phyloP scores from a whole-genome alignment of 2,797 vertebrate species.

The Rallus crepitans region DNA sequence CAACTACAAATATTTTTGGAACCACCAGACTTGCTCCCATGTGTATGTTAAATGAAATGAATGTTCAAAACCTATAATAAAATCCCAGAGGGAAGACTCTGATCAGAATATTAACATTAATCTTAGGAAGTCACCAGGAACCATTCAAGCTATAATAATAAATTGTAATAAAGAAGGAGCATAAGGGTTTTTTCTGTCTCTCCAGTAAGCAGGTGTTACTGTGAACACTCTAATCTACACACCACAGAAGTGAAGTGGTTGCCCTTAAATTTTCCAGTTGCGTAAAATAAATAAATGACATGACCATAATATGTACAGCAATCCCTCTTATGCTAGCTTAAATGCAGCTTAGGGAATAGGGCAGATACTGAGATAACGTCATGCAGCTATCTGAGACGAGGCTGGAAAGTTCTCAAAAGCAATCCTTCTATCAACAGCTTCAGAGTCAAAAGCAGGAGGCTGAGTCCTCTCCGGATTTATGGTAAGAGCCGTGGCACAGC shows the following conservation, averaged over 20 bases:
- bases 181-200: constrained; percentile 29
- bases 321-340: background rate
- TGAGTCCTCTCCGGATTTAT: background rate
- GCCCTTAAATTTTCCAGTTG: constrained; percentile 54
- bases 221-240: constrained; percentile 6
- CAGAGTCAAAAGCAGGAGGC: background rate
- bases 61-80: constrained; percentile 57
- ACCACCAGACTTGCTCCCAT: constrained; percentile 60
- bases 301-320: background rate
- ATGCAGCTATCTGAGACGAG: background rate
- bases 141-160: constrained; percentile 55
- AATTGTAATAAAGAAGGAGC: constrained; percentile 42
- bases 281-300: constrained; percentile 49
- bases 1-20: constrained; percentile 74
- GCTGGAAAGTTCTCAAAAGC: constrained; percentile 31
- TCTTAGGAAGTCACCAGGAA: constrained; percentile 69
- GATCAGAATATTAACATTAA: constrained; percentile 69
- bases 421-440: constrained; percentile 14
- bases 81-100: constrained; percentile 54
- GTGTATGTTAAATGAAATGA: constrained; percentile 59
- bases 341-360: constrained; percentile 19
- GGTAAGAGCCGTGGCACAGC: background rate
- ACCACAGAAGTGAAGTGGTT: constrained; percentile 17
- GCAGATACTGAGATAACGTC: constrained; percentile 16
- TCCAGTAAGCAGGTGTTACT: constrained; percentile 61